phyloP scores from a whole-genome alignment of 1,140 invertebrate species.

The Plectrocnemia conspersa region DNA sequence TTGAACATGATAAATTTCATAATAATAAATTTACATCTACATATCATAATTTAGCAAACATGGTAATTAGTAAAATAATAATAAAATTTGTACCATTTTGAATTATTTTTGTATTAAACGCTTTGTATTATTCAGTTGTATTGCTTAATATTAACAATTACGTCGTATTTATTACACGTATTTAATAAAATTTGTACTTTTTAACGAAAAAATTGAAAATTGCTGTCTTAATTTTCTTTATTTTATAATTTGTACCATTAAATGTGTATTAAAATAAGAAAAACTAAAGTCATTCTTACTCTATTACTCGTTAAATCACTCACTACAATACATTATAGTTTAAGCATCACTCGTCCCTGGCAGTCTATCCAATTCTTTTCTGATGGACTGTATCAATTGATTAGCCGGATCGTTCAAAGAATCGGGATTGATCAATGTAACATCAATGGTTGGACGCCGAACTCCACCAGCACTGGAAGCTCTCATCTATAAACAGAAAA shows the following conservation, averaged over 20 bases:
- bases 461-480: conserved; percentile 40
- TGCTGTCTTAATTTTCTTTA: neutral
- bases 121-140: too few relatives aligned
- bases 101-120: too few relatives aligned
- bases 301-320: neutral
- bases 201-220: too few relatives aligned
- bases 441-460: conserved; percentile 42
- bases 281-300: neutral
- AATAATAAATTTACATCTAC: too few relatives aligned
- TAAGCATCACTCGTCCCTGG: conserved; percentile 33
- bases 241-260: too few relatives aligned
- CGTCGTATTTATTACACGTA: too few relatives aligned
- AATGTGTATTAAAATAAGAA: neutral
- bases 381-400: conserved; percentile 57
- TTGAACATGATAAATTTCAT: too few relatives aligned
- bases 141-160: too few relatives aligned
- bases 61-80: too few relatives aligned
- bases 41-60: too few relatives aligned
- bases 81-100: too few relatives aligned
- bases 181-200: too few relatives aligned
- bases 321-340: neutral
- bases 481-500: conserved; percentile 18
- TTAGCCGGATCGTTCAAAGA: conserved; percentile 52
- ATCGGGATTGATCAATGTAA: conserved; percentile 43
- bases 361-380: conserved; percentile 44